A percentile compares a stretch with the other conserved stretches of the same genome.
These are phyloP conservation scores for Micronycteris hirsuta DNA, from an alignment of 2,113 vertebrate genomes.

Conservation along the genomic window DNA sequence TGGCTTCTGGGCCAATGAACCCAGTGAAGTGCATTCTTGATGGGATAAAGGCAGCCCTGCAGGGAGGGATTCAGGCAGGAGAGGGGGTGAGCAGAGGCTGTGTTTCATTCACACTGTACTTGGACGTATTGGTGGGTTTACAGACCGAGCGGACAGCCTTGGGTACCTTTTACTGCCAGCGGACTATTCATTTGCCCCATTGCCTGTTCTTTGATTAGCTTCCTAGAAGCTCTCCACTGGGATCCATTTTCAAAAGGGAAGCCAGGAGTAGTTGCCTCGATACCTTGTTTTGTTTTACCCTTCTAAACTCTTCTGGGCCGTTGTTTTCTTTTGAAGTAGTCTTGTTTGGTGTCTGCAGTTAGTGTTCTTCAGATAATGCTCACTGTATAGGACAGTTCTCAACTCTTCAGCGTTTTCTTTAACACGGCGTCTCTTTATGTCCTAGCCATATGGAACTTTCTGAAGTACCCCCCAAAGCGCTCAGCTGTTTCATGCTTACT, in stretches of 20 bases:
- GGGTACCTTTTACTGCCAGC: background rate
- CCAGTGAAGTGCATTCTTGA: background rate
- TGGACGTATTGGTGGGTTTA: background rate
- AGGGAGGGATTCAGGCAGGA: background rate
- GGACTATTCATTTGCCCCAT: background rate
- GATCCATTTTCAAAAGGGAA: slow-evolving; percentile 6
- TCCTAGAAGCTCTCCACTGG: background rate
- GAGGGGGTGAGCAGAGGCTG: background rate
- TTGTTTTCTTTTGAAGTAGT: background rate
- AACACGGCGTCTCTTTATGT: background rate
- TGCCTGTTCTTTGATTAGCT: background rate
- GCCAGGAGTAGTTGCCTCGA: background rate
- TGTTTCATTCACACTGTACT: too few relatives aligned
- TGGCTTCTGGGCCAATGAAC: background rate
- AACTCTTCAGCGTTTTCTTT: background rate
- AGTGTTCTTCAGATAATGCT: background rate
- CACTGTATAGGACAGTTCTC: background rate
- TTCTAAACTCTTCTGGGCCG: background rate
- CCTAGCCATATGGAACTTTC: background rate
- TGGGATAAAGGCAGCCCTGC: background rate
- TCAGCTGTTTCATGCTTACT: background rate
- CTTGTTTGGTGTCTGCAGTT: background rate
- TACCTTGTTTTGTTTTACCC: background rate
- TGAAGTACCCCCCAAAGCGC: background rate
- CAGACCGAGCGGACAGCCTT: background rate